These are phyloP conservation scores for Micromesistius poutassou DNA, from an alignment of 2,797 vertebrate species.

Conservation along the genomic window DNA sequence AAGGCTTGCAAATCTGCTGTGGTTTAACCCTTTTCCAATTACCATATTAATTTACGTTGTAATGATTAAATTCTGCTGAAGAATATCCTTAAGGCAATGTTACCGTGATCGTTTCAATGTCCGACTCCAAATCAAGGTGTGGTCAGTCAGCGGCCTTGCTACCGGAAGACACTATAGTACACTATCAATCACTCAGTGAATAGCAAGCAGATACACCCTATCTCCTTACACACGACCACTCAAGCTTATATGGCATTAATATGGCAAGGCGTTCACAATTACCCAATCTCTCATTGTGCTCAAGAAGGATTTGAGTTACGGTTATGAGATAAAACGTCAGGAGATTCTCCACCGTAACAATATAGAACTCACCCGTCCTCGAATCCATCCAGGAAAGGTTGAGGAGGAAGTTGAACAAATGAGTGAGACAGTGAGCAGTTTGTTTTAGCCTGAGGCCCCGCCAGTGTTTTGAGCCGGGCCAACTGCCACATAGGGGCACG, in stretches of 20 bases:
- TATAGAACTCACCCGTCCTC: background rate
- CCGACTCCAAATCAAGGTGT: background rate
- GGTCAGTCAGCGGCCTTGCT: background rate
- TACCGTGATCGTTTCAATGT: background rate
- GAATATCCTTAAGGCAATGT: background rate
- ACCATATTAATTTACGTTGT: background rate
- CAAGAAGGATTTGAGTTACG: background rate
- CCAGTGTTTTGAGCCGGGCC: background rate
- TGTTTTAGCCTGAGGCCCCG: background rate
- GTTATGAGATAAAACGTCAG: background rate
- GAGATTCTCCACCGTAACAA: background rate
- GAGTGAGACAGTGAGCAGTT: background rate
- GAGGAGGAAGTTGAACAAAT: background rate
- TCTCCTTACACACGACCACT: background rate
- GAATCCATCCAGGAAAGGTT: background rate
- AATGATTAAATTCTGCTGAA: background rate
- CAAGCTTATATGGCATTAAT: background rate
- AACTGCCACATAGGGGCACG: background rate
- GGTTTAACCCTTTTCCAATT: background rate
- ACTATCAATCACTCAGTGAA: background rate
- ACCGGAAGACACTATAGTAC: background rate
- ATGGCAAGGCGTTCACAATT: background rate
- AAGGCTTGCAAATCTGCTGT: background rate
- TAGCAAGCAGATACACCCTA: background rate
- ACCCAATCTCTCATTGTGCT: background rate